Percentiles rank a stretch among this genome's conserved stretches.
These are phyloP conservation scores for Drosophila persimilis DNA, from an alignment of 1,140 invertebrate genomes.

Conservation along the genomic window DNA sequence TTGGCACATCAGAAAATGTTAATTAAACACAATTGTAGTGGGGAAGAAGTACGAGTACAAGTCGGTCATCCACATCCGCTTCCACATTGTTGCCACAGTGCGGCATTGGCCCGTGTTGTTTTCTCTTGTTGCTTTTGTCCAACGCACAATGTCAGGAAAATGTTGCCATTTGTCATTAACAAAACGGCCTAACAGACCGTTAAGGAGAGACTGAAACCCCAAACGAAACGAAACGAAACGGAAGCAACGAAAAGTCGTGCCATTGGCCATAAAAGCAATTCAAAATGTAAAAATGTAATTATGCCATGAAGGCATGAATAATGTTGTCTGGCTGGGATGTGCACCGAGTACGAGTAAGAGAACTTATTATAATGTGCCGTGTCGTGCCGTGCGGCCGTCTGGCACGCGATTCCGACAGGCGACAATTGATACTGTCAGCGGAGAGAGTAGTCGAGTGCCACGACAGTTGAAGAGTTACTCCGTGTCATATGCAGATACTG, in stretches of 20 bases:
- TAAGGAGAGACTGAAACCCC: conserved; percentile 33
- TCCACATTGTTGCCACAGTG: not conserved
- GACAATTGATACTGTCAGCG: conserved; percentile 58
- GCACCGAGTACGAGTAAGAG: conserved; percentile 42
- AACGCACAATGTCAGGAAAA: conserved; percentile 70
- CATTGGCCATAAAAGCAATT: conserved; percentile 74
- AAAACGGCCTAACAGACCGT: conserved; percentile 57
- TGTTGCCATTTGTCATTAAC: conserved; percentile 79
- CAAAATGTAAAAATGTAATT: conserved; percentile 81
- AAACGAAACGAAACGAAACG: conserved; percentile 14
- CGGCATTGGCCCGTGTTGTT: too few species aligned
- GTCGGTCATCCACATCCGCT: conserved; percentile 1
- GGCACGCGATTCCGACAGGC: conserved; percentile 56
- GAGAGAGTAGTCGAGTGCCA: conserved; percentile 8
- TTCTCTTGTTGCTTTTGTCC: conserved; percentile 25
- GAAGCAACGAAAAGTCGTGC: conserved; percentile 36
- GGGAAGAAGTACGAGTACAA: conserved; percentile 29
- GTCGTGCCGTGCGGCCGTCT: conserved; percentile 29
- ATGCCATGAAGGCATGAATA: conserved; percentile 75
- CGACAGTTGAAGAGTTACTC: conserved; percentile 39
- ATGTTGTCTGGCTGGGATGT: conserved; percentile 73
- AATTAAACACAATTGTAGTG: conserved; percentile 70
- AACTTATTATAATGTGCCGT: conserved; percentile 77
- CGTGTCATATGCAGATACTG: conserved; percentile 56
- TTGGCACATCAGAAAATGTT: conserved; percentile 67